Base-by-base conservation (phyloP, 2,888 invertebrate genomes). In the Prosapia bicincta region DNA sequence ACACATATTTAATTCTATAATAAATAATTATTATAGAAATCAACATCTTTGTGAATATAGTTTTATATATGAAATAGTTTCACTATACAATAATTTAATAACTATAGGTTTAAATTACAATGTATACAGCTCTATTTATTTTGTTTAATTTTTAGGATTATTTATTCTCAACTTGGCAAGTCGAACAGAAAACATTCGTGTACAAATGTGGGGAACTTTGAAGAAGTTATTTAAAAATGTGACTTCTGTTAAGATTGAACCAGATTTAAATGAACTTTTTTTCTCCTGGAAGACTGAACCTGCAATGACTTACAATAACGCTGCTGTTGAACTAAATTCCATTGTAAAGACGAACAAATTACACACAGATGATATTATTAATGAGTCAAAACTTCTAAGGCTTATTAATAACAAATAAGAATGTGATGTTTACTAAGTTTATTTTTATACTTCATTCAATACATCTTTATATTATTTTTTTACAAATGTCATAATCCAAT, bases 101-200 rank as follows among this genome's bases (percentile, higher is more conserved):
- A n/a, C n/a, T n/a, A n/a, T n/a, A n/a, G n/a, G n/a, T n/a, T n/a
- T n/a, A n/a, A n/a, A n/a, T n/a, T n/a, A n/a, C n/a, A n/a, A n/a
- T n/a, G n/a, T n/a, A n/a, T n/a, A n/a, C n/a, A n/a, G 30, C 9
- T 30, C 9, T 6, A 30, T 30, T 30, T 30, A 30, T 6, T 9
- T 30, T 30, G 30, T 30, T 30, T 30, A 78, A 78, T 79, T 85
- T 86, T 67, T 85, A 92, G 93, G 95, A 66, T 85, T 96, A 23
- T 93, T 98, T 82, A 89, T 97, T 72, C 85, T 97, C n/a, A 98
- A 97, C 86, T 85, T 97, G 69, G 96, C 96, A 0, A 92, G 96
- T 80, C 90, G 97, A 54, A 93, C 96, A 84, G 87, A 89, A 66
- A 84, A 84, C 0, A 86, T 96, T 0, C 89, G 92, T 69, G 85